These are phyloP conservation scores for Hirtodrosophila cameraria DNA, from an alignment of 2,888 invertebrate genomes.

Conservation along the genomic window DNA sequence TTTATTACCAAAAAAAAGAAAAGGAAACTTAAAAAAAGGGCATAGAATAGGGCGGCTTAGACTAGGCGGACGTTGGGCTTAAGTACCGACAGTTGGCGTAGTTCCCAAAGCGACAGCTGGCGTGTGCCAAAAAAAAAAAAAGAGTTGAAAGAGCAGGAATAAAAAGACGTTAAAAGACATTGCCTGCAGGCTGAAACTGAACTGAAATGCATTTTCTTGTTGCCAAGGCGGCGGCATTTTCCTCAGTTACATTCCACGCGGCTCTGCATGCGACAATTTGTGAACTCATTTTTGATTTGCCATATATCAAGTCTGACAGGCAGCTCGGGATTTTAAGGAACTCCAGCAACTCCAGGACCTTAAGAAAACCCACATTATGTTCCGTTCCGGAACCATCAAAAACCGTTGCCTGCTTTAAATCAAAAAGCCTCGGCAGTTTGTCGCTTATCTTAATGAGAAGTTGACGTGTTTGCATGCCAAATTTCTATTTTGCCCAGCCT, in stretches of 20 bases:
- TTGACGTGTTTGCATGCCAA: conserved; percentile 73
- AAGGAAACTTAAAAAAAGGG: conserved; percentile 10
- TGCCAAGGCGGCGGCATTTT: conserved; percentile 28
- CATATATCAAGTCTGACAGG: too few relatives aligned
- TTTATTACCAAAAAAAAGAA: conserved; percentile 60
- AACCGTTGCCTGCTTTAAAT: conserved; percentile 32
- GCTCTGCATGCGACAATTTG: conserved; percentile 63
- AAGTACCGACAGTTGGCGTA: conserved; percentile 38
- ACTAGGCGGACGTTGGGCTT: conserved; percentile 16
- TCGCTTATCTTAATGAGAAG: conserved; percentile 75
- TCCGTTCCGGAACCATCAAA: conserved; percentile 3
- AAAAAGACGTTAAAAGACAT: conserved; percentile 38
- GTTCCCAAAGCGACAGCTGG: conserved; percentile 61
- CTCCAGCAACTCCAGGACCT: conserved; percentile 2
- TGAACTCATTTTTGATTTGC: conserved; percentile 58
- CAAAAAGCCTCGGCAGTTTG: conserved; percentile 36
- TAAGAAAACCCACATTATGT: too few relatives aligned
- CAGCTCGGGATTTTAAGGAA: too few relatives aligned
- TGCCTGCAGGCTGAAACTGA: conserved; percentile 19
- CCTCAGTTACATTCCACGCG: conserved; percentile 21
- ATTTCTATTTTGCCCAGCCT: conserved; percentile 24
- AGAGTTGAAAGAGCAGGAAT: conserved; percentile 19
- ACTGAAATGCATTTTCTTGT: conserved; percentile 37
- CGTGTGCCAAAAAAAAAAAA: conserved; percentile 60
- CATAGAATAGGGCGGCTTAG: conserved; percentile 30